These are phyloP conservation scores for Melanogrammus aeglefinus DNA, from an alignment of 2,797 vertebrate species.

Conservation along the genomic window DNA sequence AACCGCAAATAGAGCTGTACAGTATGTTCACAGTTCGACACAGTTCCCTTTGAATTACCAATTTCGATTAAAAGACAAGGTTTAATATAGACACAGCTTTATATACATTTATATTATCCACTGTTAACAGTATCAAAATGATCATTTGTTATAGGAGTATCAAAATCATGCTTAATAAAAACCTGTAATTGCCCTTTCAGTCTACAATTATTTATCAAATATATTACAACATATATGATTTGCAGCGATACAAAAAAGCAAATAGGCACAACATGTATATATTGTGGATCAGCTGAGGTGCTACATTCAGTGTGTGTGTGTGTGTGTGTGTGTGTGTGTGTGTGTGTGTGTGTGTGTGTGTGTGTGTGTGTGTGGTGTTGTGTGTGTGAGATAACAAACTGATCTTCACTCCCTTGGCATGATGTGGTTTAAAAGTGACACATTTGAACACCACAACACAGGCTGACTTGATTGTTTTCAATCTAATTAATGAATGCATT, in stretches of 20 bases:
- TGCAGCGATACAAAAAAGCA: conserved; percentile 78
- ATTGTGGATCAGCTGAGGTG: conserved; percentile 47
- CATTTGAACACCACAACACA: conserved; percentile 18
- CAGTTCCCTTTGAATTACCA: conserved; percentile 87
- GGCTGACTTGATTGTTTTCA: conserved; percentile 20
- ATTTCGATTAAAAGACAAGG: conserved; percentile 75
- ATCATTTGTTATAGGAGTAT: conserved; percentile 66
- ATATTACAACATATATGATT: conserved; percentile 83
- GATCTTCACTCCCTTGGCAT: conserved; percentile 14
- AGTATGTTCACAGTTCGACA: conserved; percentile 94
- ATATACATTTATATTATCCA: conserved; percentile 81
- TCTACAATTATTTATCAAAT: conserved; percentile 81
- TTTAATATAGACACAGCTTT: conserved; percentile 83
- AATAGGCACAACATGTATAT: conserved; percentile 37
- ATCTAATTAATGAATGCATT: conserved; percentile 37
- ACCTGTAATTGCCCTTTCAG: conserved; percentile 85
- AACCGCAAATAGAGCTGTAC: conserved; percentile 79
- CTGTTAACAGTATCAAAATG: conserved; percentile 73
- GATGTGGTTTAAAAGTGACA: conserved; percentile 25
- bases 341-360: conserved; percentile 1
- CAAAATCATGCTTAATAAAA: conserved; percentile 82
- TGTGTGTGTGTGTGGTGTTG: background rate
- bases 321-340: conserved; percentile 17
- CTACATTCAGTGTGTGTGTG: conserved; percentile 50
- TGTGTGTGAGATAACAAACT: conserved; percentile 11